Evolutionary conservation across 1,140 invertebrate genomes (phyloP).

Genomic region (Stegodyphus mimosarum): DNA sequence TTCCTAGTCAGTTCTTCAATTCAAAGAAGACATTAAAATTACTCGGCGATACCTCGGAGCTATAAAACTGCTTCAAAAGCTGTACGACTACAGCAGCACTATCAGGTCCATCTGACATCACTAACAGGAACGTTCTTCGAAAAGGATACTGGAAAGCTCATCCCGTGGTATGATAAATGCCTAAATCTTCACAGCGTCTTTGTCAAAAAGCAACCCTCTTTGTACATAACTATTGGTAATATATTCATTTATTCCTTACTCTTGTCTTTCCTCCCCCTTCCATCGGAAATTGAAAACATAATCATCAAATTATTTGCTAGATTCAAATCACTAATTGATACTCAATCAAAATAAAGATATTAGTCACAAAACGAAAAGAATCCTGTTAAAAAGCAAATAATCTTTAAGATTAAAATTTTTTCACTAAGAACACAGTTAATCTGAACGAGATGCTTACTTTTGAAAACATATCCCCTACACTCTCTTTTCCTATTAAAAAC

Average conservation of each 20-base stretch:
- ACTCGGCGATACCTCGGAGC: not conserved
- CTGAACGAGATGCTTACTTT: no score
- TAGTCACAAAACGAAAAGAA: no score
- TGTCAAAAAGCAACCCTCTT: not conserved
- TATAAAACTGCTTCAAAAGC: not conserved
- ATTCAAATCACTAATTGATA: no score
- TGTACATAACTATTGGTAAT: not conserved
- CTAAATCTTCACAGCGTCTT: not conserved
- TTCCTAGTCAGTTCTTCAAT: no score
- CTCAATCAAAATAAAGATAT: no score
- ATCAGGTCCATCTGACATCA: not conserved
- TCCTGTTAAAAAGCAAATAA: no score
- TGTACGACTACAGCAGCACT: not conserved
- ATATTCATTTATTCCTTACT: not conserved
- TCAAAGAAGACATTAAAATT: not conserved
- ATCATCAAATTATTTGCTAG: no score
- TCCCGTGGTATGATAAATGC: not conserved
- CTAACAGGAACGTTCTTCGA: not conserved
- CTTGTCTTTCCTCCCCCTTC: not conserved
- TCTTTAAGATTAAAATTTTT: no score
- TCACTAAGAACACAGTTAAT: no score
- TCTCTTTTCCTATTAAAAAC: no score
- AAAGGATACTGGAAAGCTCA: not conserved
- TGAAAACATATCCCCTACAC: no score
- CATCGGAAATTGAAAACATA: no score